These are phyloP conservation scores for Ophioninae sp. DNA, from an alignment of 2,888 invertebrate genomes.

Conservation along the genomic window DNA sequence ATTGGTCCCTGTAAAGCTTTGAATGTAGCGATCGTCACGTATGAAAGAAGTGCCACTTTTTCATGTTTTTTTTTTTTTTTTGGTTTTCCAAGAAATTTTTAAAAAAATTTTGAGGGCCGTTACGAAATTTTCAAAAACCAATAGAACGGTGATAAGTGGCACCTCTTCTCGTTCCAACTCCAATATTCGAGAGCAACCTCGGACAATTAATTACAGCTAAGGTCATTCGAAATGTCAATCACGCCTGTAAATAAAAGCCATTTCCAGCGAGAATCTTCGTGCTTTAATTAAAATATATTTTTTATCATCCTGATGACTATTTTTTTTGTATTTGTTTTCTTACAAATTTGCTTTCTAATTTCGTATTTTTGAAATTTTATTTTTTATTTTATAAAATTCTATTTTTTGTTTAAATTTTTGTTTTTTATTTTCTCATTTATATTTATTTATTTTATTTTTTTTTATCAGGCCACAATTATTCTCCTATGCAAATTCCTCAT, in stretches of 20 bases:
- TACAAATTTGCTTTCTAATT: not conserved
- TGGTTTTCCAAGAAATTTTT: too few species aligned
- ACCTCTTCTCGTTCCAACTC: not conserved
- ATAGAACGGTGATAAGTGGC: not conserved
- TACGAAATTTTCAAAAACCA: not conserved
- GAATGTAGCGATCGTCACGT: too few species aligned
- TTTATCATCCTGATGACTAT: not conserved
- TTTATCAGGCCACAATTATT: too few species aligned
- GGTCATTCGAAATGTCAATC: constrained; percentile 46
- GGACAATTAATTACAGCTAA: constrained; percentile 20
- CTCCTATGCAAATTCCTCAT: not conserved
- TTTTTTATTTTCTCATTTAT: too few species aligned
- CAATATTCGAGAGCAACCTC: constrained; percentile 29
- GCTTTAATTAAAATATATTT: constrained; percentile 17
- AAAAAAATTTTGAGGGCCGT: not conserved
- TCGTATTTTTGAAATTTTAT: not conserved
- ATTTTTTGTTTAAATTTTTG: too few species aligned
- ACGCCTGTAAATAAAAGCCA: constrained; percentile 59
- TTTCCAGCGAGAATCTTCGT: constrained; percentile 15
- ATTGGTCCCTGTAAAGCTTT: too few species aligned
- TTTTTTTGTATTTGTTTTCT: constrained; percentile 2
- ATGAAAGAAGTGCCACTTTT: too few species aligned
- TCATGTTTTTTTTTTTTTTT: too few species aligned
- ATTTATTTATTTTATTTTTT: too few species aligned
- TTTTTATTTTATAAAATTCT: too few species aligned